phyloP scores from a whole-genome alignment of 2,797 vertebrate species.

The Bovichtus variegatus region DNA sequence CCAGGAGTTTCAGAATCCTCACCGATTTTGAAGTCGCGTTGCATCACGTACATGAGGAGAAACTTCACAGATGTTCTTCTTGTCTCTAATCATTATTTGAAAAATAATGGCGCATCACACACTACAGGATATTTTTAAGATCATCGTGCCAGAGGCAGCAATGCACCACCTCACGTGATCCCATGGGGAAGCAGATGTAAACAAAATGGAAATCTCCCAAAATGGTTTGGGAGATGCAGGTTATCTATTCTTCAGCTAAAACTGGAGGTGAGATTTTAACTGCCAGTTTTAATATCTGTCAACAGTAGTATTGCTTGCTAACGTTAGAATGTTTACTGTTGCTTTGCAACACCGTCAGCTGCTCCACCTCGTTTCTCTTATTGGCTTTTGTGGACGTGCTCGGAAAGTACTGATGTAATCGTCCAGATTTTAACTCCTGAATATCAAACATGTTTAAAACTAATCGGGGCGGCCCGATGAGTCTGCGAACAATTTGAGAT shows the following conservation, averaged over 20 bases:
- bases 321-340: no score
- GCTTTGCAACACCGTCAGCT: neutral
- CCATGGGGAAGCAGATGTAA: neutral
- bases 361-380: no score
- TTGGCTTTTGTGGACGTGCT: neutral
- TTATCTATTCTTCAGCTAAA: neutral
- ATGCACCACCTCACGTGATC: neutral
- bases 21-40: neutral
- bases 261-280: neutral
- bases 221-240: neutral
- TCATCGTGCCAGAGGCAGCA: neutral
- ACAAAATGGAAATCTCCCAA: neutral
- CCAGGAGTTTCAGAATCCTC: neutral
- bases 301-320: neutral
- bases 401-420: fast-evolving
- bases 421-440: neutral
- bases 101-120: neutral
- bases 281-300: neutral
- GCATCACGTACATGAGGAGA: neutral
- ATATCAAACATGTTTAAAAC: neutral
- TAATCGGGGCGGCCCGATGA: neutral
- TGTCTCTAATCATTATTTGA: neutral
- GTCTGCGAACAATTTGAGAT: neutral
- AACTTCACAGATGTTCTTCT: neutral
- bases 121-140: neutral